Evolutionary conservation across 1,140 invertebrate species (phyloP), one percentile per base, ranked within the genome.

Genomic region (Drosophila nebulosa): DNA sequence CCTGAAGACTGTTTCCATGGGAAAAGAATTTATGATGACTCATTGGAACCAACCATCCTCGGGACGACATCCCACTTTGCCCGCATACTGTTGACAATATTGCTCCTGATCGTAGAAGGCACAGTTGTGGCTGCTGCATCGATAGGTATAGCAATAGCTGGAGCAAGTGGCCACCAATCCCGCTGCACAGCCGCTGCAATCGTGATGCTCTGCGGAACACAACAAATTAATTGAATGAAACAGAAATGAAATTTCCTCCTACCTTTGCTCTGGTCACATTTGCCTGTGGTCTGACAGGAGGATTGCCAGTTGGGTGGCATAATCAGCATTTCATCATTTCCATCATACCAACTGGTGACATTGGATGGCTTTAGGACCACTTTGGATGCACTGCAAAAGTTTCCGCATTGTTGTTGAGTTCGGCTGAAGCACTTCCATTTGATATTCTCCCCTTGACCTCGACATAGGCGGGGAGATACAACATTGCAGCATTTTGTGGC

Each of bases 171-270:
- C 3, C 22, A 53, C 24, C 12, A 39, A 1, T 9, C 74, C 64
- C 4, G 3, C 2, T 0, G 69, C 61, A 63, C 88, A 90, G 14
- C 88, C 83, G 7, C 88, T 90, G 58, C 88, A 90, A 32, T 90
- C 88, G 9, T 83, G 66, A 27, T 55, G 52, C 24, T 77, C 78
- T 83, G 36, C 4, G 0, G 7, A 7, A n/a, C n/a, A n/a, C n/a
- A n/a, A n/a, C n/a, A 59, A 7, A 0, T 39, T 16, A 36, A 26
- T 0, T 10, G n/a, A 57, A 10, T 18, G 9, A 22, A 39, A 22
- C 1, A 30, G 27, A 9, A 10, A 9, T n/a, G 1, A 14, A 9
- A 3, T 46, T 2, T 9, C 26, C 1, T 24, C 57, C 71, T 26
- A 85, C 81, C 64, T 35, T 61, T 27, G 12, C 27, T 21, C n/a